Percentiles rank a stretch among this genome's conserved stretches.
Evolutionary conservation across 2,888 invertebrate species (phyloP).

Genomic region (Zaprionus bogoriensis): DNA sequence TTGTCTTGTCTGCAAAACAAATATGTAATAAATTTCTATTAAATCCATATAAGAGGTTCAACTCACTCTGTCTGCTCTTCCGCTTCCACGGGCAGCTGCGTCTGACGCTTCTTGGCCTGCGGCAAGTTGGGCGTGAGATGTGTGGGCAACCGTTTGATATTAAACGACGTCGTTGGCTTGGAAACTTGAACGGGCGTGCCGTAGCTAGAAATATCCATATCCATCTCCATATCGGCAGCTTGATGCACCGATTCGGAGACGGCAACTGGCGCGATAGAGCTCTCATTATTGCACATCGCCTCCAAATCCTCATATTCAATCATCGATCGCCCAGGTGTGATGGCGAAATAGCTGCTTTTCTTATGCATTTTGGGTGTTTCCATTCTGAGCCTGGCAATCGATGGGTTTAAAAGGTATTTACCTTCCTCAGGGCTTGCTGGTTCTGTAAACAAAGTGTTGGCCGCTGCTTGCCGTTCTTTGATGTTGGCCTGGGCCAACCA

Average conservation of each 20-base stretch:
- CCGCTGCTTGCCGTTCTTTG: neutral
- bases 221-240: constrained; percentile 23
- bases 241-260: constrained; percentile 1
- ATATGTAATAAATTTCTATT: neutral
- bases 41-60: neutral
- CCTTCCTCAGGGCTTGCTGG: neutral
- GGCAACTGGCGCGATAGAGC: neutral
- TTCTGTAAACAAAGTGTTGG: neutral
- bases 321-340: constrained; percentile 60
- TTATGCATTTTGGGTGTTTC: constrained; percentile 21
- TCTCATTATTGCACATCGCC: constrained; percentile 24
- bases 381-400: neutral
- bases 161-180: neutral
- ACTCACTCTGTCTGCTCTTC: constrained; percentile 32
- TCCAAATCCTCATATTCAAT: constrained; percentile 60
- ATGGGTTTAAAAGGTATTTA: neutral
- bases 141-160: constrained; percentile 40
- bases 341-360: constrained; percentile 20
- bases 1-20: neutral
- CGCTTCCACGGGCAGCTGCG: constrained; percentile 17
- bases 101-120: constrained; percentile 63
- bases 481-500: too few species aligned
- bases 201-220: constrained; percentile 14
- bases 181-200: constrained; percentile 20
- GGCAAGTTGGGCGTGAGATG: constrained; percentile 70